phyloP scores from a whole-genome alignment of 2,888 invertebrate species.

The Cryptophagus acutangulus region DNA sequence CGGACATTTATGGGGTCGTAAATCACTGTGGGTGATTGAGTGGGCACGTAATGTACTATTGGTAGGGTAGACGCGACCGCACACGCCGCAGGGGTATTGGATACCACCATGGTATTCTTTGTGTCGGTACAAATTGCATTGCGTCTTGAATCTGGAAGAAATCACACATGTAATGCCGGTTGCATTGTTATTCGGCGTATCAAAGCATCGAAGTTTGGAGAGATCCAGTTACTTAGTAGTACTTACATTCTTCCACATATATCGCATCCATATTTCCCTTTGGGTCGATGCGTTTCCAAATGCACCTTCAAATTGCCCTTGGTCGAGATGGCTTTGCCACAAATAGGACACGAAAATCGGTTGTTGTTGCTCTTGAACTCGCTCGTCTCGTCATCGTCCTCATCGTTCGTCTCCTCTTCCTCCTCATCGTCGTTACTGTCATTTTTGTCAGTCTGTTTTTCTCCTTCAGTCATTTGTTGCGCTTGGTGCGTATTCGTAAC shows the following conservation, averaged over 20 bases:
- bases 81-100: constrained; percentile 60
- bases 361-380: constrained; percentile 14
- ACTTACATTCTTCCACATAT: constrained; percentile 65
- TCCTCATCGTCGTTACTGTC: constrained; percentile 11
- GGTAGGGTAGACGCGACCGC: constrained; percentile 65
- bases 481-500: constrained; percentile 21
- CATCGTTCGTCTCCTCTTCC: constrained; percentile 21
- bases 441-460: constrained; percentile 18
- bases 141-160: constrained; percentile 59
- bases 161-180: constrained; percentile 6
- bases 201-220: too few species aligned
- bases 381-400: constrained; percentile 25
- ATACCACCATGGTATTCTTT: constrained; percentile 58
- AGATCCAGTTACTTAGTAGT: too few species aligned
- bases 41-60: constrained; percentile 64
- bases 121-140: constrained; percentile 59
- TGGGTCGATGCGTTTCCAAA: constrained; percentile 59
- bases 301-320: constrained; percentile 62
- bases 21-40: constrained; percentile 64
- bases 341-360: constrained; percentile 54
- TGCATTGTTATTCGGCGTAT: neutral
- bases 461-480: constrained; percentile 8
- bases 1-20: constrained; percentile 64
- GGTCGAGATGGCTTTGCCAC: constrained; percentile 57
- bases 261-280: constrained; percentile 59